Base-by-base conservation (phyloP, 2,888 invertebrate species). In the Mythimna pallens region DNA sequence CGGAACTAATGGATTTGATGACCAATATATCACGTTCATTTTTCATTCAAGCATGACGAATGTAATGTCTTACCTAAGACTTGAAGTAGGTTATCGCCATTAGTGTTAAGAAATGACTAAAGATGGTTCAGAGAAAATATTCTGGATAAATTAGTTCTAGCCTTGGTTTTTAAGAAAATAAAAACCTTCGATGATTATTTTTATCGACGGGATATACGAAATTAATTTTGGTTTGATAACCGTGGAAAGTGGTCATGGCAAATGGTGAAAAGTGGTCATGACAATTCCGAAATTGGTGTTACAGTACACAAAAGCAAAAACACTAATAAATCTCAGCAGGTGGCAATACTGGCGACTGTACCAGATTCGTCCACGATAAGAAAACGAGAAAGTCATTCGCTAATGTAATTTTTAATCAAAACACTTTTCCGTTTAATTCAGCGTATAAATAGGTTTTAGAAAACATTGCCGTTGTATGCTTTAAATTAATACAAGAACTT, bases 331-430 rank as follows among this genome's bases (percentile, higher is more conserved):
- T 61, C 50, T 10, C 47, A 66, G 50, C 79, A 67, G 58, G 52
- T 69, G 55, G 55, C 25, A 22, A n/a, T 30, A 43, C 47, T 65
- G 25, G 47, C 43, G 34, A 63, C 25, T 76, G 65, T 50, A 62
- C 68, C 36, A 78, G 78, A 66, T 78, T 57, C 59, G 64, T 47
- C 72, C n/a, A 12, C 40, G 43, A 69, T 66, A 73, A 66, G 52
- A 70, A 50, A 78, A 65, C 71, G 52, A 79, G 81, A 83, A 79
- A 81, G 83, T 69, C 50, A 69, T 70, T 70, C 20, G 25, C 25
- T 67, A 65, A 80, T 79, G 65, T 72, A 69, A 72, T 79, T 79
- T 74, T 64, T 75, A 83, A 70, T 75, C 66, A 65, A 72, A 8
- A 20, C 54, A 72, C 20, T 70, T 81, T 74, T 74, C 67, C 69